Evolutionary conservation across 2,888 invertebrate species (phyloP).

Genomic region (Aspidiotus destructor): DNA sequence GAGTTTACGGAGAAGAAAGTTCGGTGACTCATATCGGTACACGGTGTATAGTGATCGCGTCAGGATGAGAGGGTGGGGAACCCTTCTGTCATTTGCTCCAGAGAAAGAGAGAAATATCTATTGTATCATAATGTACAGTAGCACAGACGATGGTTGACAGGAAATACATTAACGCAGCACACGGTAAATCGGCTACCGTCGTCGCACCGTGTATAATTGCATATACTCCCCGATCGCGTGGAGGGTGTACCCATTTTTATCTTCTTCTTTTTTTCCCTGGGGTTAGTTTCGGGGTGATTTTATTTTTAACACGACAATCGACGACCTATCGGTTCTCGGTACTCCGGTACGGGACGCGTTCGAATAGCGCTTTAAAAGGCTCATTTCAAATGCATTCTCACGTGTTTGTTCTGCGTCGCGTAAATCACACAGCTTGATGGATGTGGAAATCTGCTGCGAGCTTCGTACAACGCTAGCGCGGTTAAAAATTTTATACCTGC

Average conservation of each 20-base stretch:
- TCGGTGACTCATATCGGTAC: slow-evolving; percentile 26
- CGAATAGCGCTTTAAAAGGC: too few species aligned
- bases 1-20: slow-evolving; percentile 13
- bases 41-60: slow-evolving; percentile 9
- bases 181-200: slow-evolving; percentile 31
- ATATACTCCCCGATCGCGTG: slow-evolving; percentile 8
- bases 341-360: too few species aligned
- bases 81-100: slow-evolving; percentile 30
- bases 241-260: slow-evolving; percentile 23
- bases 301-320: slow-evolving; percentile 16
- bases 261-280: slow-evolving; percentile 11
- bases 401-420: too few species aligned
- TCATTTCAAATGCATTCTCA: too few species aligned
- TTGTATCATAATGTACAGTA: slow-evolving; percentile 19
- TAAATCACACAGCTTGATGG: too few species aligned
- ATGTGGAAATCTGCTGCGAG: too few species aligned
- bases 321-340: too few species aligned
- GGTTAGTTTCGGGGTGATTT: slow-evolving; percentile 30
- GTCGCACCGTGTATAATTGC: slow-evolving; percentile 31
- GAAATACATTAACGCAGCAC: slow-evolving; percentile 32
- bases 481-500: too few species aligned
- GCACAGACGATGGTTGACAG: slow-evolving; percentile 28
- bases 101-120: slow-evolving; percentile 20
- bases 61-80: slow-evolving; percentile 24
- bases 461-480: too few species aligned